phyloP scores from a whole-genome alignment of 1,140 invertebrate species.

The Neodiprion fabricii region DNA sequence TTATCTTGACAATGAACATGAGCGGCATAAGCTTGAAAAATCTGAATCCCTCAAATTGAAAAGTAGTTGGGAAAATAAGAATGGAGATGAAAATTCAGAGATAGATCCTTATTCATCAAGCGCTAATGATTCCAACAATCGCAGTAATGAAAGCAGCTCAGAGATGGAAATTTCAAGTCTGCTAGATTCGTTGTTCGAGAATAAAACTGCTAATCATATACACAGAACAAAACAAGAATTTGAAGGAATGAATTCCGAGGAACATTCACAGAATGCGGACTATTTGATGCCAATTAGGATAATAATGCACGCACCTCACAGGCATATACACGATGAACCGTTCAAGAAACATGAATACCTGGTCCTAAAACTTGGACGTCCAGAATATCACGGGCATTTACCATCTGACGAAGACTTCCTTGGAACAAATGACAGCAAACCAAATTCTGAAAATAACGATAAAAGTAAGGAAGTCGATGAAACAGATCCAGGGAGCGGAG shows the following conservation, averaged over 20 bases:
- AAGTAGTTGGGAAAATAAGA: not conserved
- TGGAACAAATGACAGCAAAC: not conserved
- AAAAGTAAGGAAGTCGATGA: not conserved
- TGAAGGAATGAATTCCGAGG: not conserved
- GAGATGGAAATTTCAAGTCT: not conserved
- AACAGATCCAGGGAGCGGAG: slow-evolving; percentile 11
- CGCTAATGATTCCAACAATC: not conserved
- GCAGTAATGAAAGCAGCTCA: not conserved
- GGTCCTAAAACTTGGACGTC: slow-evolving; percentile 35
- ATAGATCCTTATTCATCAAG: too few relatives aligned
- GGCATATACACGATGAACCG: slow-evolving; percentile 32
- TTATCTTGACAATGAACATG: too few relatives aligned
- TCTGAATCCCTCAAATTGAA: too few relatives aligned
- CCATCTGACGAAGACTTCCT: not conserved
- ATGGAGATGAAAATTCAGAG: not conserved
- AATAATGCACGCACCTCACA: slow-evolving; percentile 49
- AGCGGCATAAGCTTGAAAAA: too few relatives aligned
- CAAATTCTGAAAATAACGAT: not conserved
- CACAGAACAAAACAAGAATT: not conserved
- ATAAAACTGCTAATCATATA: not conserved
- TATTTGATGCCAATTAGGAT: slow-evolving; percentile 35
- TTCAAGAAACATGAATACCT: slow-evolving; percentile 41
- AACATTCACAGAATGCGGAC: slow-evolving; percentile 21
- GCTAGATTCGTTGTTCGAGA: not conserved
- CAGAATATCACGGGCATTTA: slow-evolving; percentile 44